Conservation (phyloP, 2,888 invertebrate species). For the Acanthopleura granulata region DNA sequence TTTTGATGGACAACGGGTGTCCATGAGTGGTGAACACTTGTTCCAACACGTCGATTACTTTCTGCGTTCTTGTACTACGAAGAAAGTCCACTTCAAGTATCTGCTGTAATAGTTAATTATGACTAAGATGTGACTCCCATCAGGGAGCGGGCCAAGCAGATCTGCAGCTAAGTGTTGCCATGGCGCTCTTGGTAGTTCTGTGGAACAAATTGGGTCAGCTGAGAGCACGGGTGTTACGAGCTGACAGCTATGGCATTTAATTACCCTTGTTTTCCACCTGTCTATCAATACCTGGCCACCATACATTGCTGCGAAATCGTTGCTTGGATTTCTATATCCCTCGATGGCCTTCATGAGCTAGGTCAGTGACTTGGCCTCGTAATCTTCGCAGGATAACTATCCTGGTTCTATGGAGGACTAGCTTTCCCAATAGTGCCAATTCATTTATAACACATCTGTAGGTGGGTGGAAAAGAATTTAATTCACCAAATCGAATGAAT, state of each 20-base stretch:
- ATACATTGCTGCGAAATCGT: not conserved
- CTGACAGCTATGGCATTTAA: slow-evolving; percentile 3
- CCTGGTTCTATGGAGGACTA: slow-evolving; percentile 12
- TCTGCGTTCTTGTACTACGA: slow-evolving; percentile 20
- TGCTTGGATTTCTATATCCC: slow-evolving; percentile 6
- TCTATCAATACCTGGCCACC: slow-evolving; percentile 17
- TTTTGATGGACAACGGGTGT: slow-evolving; percentile 20
- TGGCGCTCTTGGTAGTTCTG: slow-evolving; percentile 18
- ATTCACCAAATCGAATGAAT: not conserved
- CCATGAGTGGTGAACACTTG: slow-evolving; percentile 20
- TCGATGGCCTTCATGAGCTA: slow-evolving; percentile 23
- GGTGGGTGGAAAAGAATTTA: not conserved
- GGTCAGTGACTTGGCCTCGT: not conserved
- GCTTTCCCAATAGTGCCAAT: slow-evolving; percentile 10
- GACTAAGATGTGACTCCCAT: not conserved
- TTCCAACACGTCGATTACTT: slow-evolving; percentile 22
- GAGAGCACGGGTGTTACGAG: no score
- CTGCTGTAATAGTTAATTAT: not conserved
- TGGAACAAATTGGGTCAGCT: slow-evolving; percentile 17
- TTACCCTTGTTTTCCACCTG: not conserved
- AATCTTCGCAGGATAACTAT: slow-evolving; percentile 19
- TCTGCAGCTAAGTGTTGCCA: slow-evolving; percentile 26
- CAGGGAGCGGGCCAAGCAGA: slow-evolving; percentile 22
- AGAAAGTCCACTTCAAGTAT: slow-evolving; percentile 21
- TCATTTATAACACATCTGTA: not conserved